Percentiles rank a stretch among this genome's conserved stretches.
Evolutionary conservation across 1,140 invertebrate genomes (phyloP).

Genomic region (Drosophila nigrodunni): DNA sequence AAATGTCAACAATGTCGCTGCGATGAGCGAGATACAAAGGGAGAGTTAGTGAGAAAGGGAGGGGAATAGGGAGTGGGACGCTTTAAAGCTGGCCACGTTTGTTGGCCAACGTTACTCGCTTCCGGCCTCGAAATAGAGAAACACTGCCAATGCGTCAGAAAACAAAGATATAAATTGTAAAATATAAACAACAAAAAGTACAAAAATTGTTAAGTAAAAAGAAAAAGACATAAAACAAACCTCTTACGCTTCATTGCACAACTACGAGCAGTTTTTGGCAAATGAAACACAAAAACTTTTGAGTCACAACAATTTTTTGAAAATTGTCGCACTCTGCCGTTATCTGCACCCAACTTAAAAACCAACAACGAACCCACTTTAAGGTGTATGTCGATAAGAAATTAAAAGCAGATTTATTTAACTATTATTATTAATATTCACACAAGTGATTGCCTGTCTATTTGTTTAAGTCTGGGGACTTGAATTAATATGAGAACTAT

Average conservation of each 20-base stretch:
- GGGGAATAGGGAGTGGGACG: background rate
- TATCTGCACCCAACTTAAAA: constrained; percentile 15
- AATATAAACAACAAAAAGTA: constrained; percentile 18
- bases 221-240: constrained; percentile 12
- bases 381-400: background rate
- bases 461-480: too few relatives aligned
- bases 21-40: constrained; percentile 32
- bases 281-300: constrained; percentile 28
- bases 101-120: constrained; percentile 32
- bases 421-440: too few relatives aligned
- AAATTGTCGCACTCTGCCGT: constrained; percentile 17
- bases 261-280: constrained; percentile 47
- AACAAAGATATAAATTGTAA: constrained; percentile 51
- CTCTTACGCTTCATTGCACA: constrained; percentile 46
- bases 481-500: too few relatives aligned
- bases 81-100: constrained; percentile 22
- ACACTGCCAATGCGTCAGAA: constrained; percentile 52
- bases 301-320: constrained; percentile 28
- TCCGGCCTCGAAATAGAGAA: constrained; percentile 45
- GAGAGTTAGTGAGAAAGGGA: background rate
- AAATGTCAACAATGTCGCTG: constrained; percentile 69
- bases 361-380: background rate
- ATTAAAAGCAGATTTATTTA: too few relatives aligned
- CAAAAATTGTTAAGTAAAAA: background rate
- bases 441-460: too few relatives aligned